phyloP scores from a whole-genome alignment of 2,797 vertebrate species.

The Zalophus californianus region DNA sequence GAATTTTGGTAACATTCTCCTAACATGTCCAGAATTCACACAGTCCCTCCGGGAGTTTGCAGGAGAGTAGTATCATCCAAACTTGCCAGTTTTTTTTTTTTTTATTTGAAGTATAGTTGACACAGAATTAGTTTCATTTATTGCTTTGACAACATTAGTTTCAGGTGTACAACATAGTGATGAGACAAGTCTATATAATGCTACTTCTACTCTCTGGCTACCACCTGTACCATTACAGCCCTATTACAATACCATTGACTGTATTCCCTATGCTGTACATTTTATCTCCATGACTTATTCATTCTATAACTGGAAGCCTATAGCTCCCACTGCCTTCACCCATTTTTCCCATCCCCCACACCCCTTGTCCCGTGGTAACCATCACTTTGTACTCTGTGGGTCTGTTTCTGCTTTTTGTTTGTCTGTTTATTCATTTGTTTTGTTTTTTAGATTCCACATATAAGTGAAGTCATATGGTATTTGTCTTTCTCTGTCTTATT shows the following conservation, averaged over 20 bases:
- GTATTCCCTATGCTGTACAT: neutral
- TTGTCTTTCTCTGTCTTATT: neutral
- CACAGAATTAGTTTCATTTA: neutral
- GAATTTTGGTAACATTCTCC: conserved; percentile 9
- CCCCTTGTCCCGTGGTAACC: neutral
- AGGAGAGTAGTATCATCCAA: neutral
- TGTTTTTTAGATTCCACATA: neutral
- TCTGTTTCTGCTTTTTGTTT: neutral
- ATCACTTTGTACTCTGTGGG: neutral
- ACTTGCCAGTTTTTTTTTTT: neutral
- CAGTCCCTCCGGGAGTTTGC: neutral
- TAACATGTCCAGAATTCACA: conserved; percentile 1
- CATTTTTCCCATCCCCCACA: neutral
- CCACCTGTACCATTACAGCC: neutral
- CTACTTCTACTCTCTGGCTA: neutral
- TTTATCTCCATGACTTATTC: neutral
- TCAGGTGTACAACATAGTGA: neutral
- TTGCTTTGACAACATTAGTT: neutral
- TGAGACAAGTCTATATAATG: neutral
- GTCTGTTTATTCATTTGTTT: neutral
- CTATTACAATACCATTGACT: neutral
- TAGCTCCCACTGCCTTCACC: neutral
- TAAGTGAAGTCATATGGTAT: neutral
- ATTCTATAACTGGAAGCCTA: neutral
- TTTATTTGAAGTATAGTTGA: neutral